Conservation (phyloP, 1,140 invertebrate genomes). For the Eciton burchellii region DNA sequence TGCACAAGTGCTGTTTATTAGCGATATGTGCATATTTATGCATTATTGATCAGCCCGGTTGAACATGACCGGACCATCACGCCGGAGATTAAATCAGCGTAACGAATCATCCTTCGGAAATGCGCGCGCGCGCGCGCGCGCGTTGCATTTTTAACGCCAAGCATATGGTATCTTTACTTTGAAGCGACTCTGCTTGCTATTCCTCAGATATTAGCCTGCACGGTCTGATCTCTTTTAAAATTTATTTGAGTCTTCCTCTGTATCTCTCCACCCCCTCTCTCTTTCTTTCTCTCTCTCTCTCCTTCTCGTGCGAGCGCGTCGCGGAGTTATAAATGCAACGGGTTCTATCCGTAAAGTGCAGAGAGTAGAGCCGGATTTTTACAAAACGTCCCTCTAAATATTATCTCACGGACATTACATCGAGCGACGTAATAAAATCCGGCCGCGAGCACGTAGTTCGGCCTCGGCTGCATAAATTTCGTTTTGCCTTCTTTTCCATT, state of each 20-base stretch:
- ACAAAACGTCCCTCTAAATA: conserved; percentile 15
- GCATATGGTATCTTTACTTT: neutral
- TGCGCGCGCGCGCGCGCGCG: neutral
- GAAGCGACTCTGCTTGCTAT: neutral
- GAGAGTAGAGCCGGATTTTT: neutral
- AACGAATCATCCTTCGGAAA: neutral
- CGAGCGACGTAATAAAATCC: conserved; percentile 3
- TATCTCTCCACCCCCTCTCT: no score
- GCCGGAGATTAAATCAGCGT: no score
- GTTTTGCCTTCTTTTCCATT: conserved; percentile 20
- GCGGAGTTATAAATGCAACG: neutral
- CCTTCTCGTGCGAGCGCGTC: no score
- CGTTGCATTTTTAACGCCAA: no score
- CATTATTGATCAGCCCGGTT: no score
- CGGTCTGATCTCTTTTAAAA: neutral
- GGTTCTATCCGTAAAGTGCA: neutral
- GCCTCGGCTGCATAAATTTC: conserved; percentile 12
- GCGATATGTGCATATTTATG: no score
- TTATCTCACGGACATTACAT: conserved; percentile 18
- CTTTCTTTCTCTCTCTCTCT: no score
- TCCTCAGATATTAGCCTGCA: neutral
- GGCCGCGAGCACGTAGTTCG: conserved; percentile 1
- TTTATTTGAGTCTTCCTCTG: neutral
- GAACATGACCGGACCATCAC: no score
- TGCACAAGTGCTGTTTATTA: neutral